Evolutionary conservation across 2,113 vertebrate species (phyloP), one percentile per base, ranked within the genome.

Genomic region (Phrynosoma blainvillii): DNA sequence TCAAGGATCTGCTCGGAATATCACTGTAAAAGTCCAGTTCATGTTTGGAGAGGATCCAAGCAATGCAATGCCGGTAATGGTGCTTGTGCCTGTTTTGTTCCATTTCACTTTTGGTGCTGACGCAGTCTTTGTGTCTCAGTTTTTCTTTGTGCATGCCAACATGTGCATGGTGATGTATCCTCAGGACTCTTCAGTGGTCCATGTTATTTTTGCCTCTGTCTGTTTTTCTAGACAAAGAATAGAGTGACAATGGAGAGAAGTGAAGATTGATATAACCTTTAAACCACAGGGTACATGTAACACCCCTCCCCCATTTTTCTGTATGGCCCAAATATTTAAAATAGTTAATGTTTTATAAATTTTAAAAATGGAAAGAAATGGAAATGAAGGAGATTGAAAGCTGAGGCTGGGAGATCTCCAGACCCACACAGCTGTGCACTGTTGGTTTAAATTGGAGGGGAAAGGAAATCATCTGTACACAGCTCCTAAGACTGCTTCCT

Each of bases 11-110:
- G 99, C 99, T 73, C 97, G 99, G 91, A 99, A 99, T 70, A 99
- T 99, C 96, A 99, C 99, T 5, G 99, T 99, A 52, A 99, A 99
- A 97, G 98, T 99, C 87, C 99, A 99, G 96, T 99, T 99, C 93
- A 99, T 99, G 99, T 99, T 98, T 1, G 99, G 99, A 76, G 99
- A 99, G 91, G 99, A 99, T 94, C 96, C 97, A 10, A 99, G 97
- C 95, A 99, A 98, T 85, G 98, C 99, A 79, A 98, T 99, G 98
- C 98, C 97, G 96, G 99, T 99, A 36, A 97, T 93, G 97, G 89
- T 62, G 14, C 18, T 12, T 0, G 1, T 70, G 3, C 65, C 66
- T 68, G 20, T 66, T 87, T 89, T 91, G 27, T 76, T 90, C 10
- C 86, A 23, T 86, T 66, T 14, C n/a, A 13, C 2, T 30, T 7